Evolutionary conservation across 2,113 vertebrate genomes (phyloP).

Genomic region (Hippocampus abdominalis): DNA sequence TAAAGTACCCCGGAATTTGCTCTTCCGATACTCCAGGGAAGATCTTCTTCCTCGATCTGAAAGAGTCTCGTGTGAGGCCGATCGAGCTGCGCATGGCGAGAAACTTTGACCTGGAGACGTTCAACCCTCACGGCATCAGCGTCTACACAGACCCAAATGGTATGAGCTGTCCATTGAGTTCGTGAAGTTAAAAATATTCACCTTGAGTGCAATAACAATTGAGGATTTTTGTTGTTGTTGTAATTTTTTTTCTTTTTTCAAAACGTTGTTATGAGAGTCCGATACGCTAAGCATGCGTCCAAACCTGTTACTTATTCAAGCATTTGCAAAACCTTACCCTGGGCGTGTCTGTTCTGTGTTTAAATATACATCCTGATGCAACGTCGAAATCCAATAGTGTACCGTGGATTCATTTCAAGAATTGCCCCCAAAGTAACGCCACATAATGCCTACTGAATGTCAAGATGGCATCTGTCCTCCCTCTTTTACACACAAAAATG

Average conservation of each 20-base stretch:
- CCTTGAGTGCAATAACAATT: background rate
- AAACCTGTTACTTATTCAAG: conserved; percentile 10
- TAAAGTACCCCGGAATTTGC: conserved; percentile 54
- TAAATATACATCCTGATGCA: background rate
- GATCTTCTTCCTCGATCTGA: conserved; percentile 80
- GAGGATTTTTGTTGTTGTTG: background rate
- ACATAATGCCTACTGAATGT: background rate
- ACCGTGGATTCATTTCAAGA: background rate
- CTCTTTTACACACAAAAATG: background rate
- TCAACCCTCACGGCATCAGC: conserved; percentile 92
- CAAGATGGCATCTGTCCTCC: background rate
- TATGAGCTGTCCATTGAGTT: conserved; percentile 46
- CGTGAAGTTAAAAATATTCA: background rate
- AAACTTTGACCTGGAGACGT: conserved; percentile 80
- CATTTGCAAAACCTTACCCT: background rate
- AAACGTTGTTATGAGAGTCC: background rate
- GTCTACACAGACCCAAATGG: conserved; percentile 75
- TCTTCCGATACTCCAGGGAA: conserved; percentile 72
- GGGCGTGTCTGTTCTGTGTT: background rate
- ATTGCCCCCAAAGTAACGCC: background rate
- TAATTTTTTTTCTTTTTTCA: background rate
- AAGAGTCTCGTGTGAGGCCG: conserved; percentile 67
- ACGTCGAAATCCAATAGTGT: background rate
- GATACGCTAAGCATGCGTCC: conserved; percentile 6
- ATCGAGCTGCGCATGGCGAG: conserved; percentile 77